phyloP scores from a whole-genome alignment of 2,113 vertebrate species.

The Cricetomys ansorgei region DNA sequence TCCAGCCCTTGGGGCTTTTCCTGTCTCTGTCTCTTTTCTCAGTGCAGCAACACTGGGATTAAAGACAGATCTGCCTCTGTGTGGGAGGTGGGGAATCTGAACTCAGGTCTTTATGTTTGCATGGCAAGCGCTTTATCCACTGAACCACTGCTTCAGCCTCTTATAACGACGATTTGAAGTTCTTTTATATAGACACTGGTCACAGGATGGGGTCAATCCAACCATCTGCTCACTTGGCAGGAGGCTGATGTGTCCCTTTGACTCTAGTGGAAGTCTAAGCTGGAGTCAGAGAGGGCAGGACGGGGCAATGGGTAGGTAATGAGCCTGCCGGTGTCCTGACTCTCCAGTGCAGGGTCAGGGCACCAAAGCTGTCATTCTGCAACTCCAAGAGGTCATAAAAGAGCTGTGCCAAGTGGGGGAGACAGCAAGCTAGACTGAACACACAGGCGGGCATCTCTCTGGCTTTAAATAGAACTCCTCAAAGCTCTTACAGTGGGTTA shows the following conservation, averaged over 20 bases:
- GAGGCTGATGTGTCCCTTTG: not conserved
- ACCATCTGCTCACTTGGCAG: not conserved
- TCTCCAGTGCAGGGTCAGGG: not conserved
- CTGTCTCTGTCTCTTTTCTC: not conserved
- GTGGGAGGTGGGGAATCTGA: not conserved
- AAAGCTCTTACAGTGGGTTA: not conserved
- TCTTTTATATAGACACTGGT: not conserved
- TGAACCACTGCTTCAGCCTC: not conserved
- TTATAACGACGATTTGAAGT: not conserved
- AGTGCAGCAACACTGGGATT: not conserved
- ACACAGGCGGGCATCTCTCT: not conserved
- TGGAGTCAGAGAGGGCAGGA: not conserved
- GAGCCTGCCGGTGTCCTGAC: not conserved
- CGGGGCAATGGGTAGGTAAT: not conserved
- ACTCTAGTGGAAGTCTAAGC: not conserved
- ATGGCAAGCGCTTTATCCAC: not conserved
- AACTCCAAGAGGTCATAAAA: not conserved
- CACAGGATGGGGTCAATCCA: rapidly evolving
- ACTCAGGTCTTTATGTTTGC: not conserved
- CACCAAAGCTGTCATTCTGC: not conserved
- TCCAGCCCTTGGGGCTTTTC: not conserved
- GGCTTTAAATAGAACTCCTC: constrained; percentile 43
- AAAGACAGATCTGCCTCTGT: not conserved
- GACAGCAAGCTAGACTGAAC: not conserved
- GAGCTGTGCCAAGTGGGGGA: not conserved